Evolutionary conservation across 2,888 invertebrate species (phyloP).

Genomic region (Drosophila paranaensis): DNA sequence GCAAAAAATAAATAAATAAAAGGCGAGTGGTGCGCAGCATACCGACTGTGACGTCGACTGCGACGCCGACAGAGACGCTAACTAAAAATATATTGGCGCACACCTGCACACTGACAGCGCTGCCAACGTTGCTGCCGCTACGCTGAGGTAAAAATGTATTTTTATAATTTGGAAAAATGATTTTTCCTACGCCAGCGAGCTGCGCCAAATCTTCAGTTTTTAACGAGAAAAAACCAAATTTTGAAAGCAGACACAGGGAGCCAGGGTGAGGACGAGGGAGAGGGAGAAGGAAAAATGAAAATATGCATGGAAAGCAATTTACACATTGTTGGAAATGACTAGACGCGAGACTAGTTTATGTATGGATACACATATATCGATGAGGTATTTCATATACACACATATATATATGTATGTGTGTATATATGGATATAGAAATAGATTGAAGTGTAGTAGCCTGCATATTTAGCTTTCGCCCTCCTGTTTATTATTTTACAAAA

Average conservation of each 20-base stretch:
- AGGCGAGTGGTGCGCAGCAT: conserved; percentile 73
- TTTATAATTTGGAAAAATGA: conserved; percentile 76
- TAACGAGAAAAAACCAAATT: conserved; percentile 43
- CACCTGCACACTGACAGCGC: conserved; percentile 60
- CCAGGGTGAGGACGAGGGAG: not conserved
- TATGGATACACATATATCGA: conserved; percentile 6
- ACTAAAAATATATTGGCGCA: conserved; percentile 74
- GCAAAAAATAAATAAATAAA: conserved; percentile 28
- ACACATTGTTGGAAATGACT: conserved; percentile 66
- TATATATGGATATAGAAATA: conserved; percentile 1
- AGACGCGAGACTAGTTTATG: conserved; percentile 30
- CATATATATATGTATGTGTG: not conserved
- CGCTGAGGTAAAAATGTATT: conserved; percentile 77
- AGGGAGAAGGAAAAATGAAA: conserved; percentile 3
- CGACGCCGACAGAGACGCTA: conserved; percentile 20
- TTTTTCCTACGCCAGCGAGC: conserved; percentile 43
- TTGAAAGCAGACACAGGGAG: not conserved
- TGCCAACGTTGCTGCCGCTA: conserved; percentile 28
- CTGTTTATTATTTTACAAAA: conserved; percentile 25
- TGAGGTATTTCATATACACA: conserved; percentile 11
- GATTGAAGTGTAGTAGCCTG: conserved; percentile 3
- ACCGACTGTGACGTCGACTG: conserved; percentile 23
- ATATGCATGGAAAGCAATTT: conserved; percentile 66
- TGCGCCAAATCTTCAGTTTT: conserved; percentile 50
- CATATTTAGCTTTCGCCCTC: conserved; percentile 3